Base-by-base conservation (phyloP, 2,888 invertebrate species). In the Asteroscopus sphinx region DNA sequence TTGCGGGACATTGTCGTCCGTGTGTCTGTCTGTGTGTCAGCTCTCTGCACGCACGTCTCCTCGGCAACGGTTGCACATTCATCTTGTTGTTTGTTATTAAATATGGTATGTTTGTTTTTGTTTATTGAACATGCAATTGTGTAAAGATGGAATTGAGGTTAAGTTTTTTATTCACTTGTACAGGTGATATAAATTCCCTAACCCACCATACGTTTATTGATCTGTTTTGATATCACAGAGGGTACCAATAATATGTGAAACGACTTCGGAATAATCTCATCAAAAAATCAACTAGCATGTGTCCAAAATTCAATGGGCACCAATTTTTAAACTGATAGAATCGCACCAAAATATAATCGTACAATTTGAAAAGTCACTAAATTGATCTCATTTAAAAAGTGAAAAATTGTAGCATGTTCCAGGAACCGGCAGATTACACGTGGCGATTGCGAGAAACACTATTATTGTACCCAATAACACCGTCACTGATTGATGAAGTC, bases 401-500 rank as follows among this genome's bases (percentile, higher is more conserved):
- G 84, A 89, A 87, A 90, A 89, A 91, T 87, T 81, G 85, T 83
- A 77, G 55, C 61, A 76, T 76, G 65, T 94, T 94, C 93, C 73
- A 74, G 90, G 93, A 94, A 85, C 70, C 63, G 73, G 81, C 81
- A 87, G 89, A 90, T 91, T 86, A 78, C 87, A 85, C 80, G 82
- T 78, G 68, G 76, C 81, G 89, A 89, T 89, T 83, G 87, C 89
- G 68, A 81, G 86, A 81, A 83, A 66, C 77, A 76, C 91, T 72
- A 91, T 92, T 72, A 91, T 92, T 92, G 92, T 92, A 83, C 79
- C 89, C 88, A 90, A 92, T 92, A 90, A 92, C 89, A 88, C 83
- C 87, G 82, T 88, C 83, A 81, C 91, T 93, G 94, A 94, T 94
- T 92, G 93, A 94, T 94, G 93, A 89, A 92, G 82, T 86, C 73